phyloP scores from a whole-genome alignment of 2,888 invertebrate genomes.

The Tetragonula carbonaria region DNA sequence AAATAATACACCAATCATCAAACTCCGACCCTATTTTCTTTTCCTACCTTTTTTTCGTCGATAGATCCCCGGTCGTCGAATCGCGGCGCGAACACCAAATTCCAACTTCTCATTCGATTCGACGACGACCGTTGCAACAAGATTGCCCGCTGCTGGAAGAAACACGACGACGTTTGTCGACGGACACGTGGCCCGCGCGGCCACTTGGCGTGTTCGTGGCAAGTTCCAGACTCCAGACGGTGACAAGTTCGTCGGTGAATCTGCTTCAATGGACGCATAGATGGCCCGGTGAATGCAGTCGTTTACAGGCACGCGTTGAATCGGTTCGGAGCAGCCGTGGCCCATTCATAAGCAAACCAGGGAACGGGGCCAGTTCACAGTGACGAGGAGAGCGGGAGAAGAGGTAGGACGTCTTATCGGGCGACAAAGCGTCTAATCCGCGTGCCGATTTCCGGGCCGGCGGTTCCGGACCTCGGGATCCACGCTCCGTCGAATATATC shows the following conservation, averaged over 20 bases:
- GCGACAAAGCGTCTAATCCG: slow-evolving; percentile 76
- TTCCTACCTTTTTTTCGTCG: neutral
- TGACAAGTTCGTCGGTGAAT: slow-evolving; percentile 23
- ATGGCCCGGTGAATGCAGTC: slow-evolving; percentile 43
- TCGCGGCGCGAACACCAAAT: neutral
- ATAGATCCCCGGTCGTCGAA: neutral
- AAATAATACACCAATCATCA: no score
- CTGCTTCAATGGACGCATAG: slow-evolving; percentile 34
- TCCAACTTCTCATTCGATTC: neutral
- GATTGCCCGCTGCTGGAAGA: neutral
- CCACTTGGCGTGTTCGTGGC: neutral
- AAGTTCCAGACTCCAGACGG: neutral
- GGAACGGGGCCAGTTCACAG: slow-evolving; percentile 33
- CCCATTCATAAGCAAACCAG: slow-evolving; percentile 72
- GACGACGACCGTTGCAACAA: neutral
- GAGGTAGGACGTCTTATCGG: slow-evolving; percentile 52
- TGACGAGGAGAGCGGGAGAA: no score
- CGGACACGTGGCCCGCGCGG: neutral
- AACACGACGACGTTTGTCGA: neutral
- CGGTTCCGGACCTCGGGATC: slow-evolving; percentile 43
- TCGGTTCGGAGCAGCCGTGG: slow-evolving; percentile 17
- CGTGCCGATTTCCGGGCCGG: slow-evolving; percentile 67
- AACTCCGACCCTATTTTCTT: neutral
- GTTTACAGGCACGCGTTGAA: slow-evolving; percentile 47
- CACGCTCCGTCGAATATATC: slow-evolving; percentile 54